phyloP scores from a whole-genome alignment of 2,797 vertebrate genomes.

The Petrocephalus sullivani region DNA sequence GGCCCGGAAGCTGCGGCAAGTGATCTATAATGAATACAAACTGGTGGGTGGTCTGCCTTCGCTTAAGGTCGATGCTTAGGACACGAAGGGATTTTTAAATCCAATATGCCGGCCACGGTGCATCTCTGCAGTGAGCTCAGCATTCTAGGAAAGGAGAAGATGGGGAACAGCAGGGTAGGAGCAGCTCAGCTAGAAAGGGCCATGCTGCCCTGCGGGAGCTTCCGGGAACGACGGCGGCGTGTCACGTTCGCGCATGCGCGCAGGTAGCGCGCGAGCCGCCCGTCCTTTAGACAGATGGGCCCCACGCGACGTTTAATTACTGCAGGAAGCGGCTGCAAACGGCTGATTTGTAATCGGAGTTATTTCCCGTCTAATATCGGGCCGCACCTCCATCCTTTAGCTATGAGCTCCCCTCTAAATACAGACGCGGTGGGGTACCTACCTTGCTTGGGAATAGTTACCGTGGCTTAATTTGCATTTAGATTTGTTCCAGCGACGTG shows the following conservation, averaged over 20 bases:
- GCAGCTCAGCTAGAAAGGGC: not conserved
- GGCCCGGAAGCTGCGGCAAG: not conserved
- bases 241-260: not conserved
- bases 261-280: constrained; percentile 55
- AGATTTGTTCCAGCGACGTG: constrained; percentile 65
- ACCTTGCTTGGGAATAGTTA: constrained; percentile 62
- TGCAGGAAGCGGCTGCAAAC: constrained; percentile 61
- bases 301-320: constrained; percentile 69
- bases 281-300: constrained; percentile 58
- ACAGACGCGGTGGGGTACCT: constrained; percentile 55
- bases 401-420: constrained; percentile 57
- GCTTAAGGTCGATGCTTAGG: not conserved
- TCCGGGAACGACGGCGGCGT: not conserved
- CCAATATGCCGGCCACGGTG: constrained; percentile 1
- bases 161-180: not conserved
- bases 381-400: constrained; percentile 41
- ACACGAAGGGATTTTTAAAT: not conserved
- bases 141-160: not conserved
- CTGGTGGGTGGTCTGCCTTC: not conserved
- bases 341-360: constrained; percentile 65
- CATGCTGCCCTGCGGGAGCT: not conserved
- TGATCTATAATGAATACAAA: not conserved
- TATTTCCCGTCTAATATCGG: constrained; percentile 55
- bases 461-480: constrained; percentile 68
- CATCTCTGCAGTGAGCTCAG: not conserved